Percentiles rank a stretch among this genome's conserved stretches.
Conservation (phyloP, 2,888 invertebrate species). For the Gonocerus acuteangulatus region DNA sequence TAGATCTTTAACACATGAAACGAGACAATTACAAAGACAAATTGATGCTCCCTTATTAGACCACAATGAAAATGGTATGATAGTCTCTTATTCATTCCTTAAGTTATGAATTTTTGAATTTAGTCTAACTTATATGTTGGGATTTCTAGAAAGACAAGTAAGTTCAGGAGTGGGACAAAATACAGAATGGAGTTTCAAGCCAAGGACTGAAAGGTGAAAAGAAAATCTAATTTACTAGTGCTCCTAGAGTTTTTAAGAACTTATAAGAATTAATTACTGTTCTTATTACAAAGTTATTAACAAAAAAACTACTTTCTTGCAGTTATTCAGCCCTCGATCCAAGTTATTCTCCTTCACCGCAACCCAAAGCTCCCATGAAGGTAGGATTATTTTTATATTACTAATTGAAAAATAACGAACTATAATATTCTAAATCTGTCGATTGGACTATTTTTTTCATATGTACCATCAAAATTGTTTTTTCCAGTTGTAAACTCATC, state of each 20-base stretch:
- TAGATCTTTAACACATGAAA: constrained; percentile 52
- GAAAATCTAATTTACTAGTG: not conserved
- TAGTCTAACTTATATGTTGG: not conserved
- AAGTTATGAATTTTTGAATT: constrained; percentile 4
- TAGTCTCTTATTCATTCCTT: not conserved
- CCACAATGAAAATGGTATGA: constrained; percentile 41
- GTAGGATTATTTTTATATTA: constrained; percentile 13
- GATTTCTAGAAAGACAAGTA: constrained; percentile 33
- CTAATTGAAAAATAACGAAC: not conserved
- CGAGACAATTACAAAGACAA: constrained; percentile 51
- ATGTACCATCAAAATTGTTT: no score
- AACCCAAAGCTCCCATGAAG: constrained; percentile 26
- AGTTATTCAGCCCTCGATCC: constrained; percentile 29
- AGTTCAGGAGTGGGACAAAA: constrained; percentile 28
- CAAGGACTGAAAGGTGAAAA: constrained; percentile 29
- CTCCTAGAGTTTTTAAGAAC: not conserved
- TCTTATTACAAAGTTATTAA: no score
- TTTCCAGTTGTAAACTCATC: no score
- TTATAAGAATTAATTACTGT: not conserved
- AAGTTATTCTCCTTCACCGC: constrained; percentile 26
- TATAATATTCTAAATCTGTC: not conserved
- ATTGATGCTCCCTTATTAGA: constrained; percentile 44
- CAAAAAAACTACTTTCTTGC: constrained; percentile 18
- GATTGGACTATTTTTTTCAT: no score
- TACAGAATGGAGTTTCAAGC: constrained; percentile 32